Conservation (phyloP, 2,113 vertebrate species). For the Verasper variegatus region DNA sequence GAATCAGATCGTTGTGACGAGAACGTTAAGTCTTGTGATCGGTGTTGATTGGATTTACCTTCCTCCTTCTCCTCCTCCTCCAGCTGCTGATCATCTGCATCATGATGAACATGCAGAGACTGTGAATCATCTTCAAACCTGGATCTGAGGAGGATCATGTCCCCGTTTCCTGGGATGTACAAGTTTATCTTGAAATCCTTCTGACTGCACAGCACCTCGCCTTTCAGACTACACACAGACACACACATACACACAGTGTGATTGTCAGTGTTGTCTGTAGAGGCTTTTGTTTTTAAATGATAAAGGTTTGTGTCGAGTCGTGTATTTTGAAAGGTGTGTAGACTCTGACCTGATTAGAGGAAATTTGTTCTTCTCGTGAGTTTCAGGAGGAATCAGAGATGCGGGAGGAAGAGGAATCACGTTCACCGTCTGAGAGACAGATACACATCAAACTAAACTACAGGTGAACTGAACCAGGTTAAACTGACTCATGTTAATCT, state of each 20-base stretch:
- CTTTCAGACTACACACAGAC: conserved; percentile 78
- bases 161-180: conserved; percentile 76
- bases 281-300: not conserved
- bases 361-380: conserved; percentile 84
- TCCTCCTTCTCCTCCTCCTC: not conserved
- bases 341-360: conserved; percentile 88
- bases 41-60: not conserved
- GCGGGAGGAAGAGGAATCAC: conserved; percentile 85
- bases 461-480: not conserved
- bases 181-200: conserved; percentile 92
- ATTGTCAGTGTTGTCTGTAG: not conserved
- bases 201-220: conserved; percentile 89
- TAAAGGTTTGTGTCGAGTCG: not conserved
- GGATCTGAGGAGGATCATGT: conserved; percentile 83
- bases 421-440: conserved; percentile 69
- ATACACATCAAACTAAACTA: not conserved
- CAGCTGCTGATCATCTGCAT: not conserved
- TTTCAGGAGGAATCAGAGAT: conserved; percentile 85
- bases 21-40: too few species aligned
- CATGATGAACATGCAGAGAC: not conserved
- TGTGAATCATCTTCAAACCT: conserved; percentile 5
- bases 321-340: not conserved
- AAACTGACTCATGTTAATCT: not conserved
- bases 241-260: not conserved
- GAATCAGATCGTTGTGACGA: too few species aligned